Base-by-base conservation (phyloP, 1,140 invertebrate genomes). In the Conus ventricosus region DNA sequence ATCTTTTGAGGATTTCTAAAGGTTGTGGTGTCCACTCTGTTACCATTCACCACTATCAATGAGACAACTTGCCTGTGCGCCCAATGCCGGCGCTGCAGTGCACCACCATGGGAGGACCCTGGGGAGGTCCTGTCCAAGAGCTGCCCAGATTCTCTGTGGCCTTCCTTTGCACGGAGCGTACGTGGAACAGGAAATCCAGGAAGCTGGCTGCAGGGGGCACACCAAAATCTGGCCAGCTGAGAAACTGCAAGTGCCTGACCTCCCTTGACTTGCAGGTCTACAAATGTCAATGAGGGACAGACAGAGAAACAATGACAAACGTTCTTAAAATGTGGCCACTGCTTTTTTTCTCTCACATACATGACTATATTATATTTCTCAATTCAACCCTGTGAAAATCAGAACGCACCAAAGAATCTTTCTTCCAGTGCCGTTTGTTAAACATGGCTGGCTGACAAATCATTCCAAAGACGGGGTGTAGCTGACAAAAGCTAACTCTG, bases 11-110 rank as follows among this genome's bases (percentile, higher is more conserved):
- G 13, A 23, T 7, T 23, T 11, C 51, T 15, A 78, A 39, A 39
- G 39, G 39, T 39, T 39, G 39, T 39, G 39, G 39, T 39, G 39
- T 39, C 39, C 39, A 39, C 39, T 39, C 39, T 39, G 39, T 39
- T 39, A 39, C 39, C 39, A 39, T 39, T 39, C 39, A 39, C 39
- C 39, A 39, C 39, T 39, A 39, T 39, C 39, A 39, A 54, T 6
- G 27, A 27, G 4, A 84, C 54, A 10, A 17, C 84, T 75, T 94
- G 99, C 98, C 99, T 96, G 99, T 99, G 92, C 99, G 96, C 82
- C 99, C 99, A 92, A 99, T 99, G 20, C 99, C 99, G 86, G 99
- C 98, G 93, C 98, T 98, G 95, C 98, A 99, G 94, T 99, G 98
- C 60, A 99, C 98, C 75, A 99, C 97, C 92, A 99, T 99, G 6